phyloP scores from a whole-genome alignment of 2,797 vertebrate species.

The Spheniscus humboldti region DNA sequence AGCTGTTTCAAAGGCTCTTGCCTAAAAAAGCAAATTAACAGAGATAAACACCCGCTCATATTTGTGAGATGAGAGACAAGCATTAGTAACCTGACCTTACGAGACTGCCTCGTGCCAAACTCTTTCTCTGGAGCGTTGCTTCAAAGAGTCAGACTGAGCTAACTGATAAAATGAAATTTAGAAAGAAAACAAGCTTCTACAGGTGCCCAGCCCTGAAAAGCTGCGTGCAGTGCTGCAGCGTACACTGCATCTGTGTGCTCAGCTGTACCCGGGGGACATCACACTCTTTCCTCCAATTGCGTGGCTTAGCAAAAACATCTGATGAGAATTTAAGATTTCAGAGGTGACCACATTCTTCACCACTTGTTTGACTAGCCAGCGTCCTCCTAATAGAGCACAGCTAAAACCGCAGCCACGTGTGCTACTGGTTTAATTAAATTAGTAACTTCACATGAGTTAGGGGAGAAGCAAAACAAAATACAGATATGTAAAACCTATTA shows the following conservation, averaged over 20 bases:
- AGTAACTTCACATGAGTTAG: not conserved
- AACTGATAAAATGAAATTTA: not conserved
- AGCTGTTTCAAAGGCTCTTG: not conserved
- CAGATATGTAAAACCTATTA: not conserved
- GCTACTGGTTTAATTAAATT: not conserved
- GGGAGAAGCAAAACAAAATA: not conserved
- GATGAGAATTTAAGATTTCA: not conserved
- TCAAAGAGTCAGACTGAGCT: not conserved
- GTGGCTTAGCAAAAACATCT: not conserved
- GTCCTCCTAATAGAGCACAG: not conserved
- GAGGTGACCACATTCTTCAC: not conserved
- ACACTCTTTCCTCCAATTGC: not conserved
- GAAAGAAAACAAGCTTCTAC: constrained; percentile 10
- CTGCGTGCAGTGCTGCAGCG: not conserved
- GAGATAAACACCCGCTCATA: not conserved
- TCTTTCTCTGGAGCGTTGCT: not conserved
- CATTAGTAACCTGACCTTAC: not conserved
- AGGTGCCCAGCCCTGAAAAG: not conserved
- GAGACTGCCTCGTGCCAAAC: not conserved
- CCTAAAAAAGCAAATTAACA: not conserved
- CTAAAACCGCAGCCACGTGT: not conserved
- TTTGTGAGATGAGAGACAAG: not conserved
- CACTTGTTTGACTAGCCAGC: not conserved
- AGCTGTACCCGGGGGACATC: constrained; percentile 3
- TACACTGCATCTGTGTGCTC: constrained; percentile 6